phyloP scores from a whole-genome alignment of 2,797 vertebrate genomes.

The Otolemur crassicaudatus region DNA sequence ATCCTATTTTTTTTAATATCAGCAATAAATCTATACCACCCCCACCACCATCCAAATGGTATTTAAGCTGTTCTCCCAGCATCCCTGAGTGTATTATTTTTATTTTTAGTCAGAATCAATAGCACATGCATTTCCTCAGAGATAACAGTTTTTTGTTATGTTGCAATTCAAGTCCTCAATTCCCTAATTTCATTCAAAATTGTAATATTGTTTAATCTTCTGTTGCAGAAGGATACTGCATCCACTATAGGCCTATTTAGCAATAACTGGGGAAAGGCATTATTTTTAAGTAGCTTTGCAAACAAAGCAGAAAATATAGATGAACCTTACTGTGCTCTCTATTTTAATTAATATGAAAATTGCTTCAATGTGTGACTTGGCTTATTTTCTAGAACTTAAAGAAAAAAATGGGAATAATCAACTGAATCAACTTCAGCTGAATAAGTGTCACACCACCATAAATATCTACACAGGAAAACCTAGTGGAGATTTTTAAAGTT shows the following conservation, averaged over 20 bases:
- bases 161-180: constrained; percentile 41
- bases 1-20: constrained; percentile 19
- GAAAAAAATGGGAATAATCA: neutral
- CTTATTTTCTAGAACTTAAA: constrained; percentile 29
- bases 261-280: neutral
- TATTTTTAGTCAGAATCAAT: constrained; percentile 56
- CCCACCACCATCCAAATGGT: neutral
- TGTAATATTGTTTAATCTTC: constrained; percentile 48
- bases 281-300: constrained; percentile 51
- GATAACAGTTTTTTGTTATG: neutral
- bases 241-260: neutral
- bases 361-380: neutral
- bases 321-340: neutral
- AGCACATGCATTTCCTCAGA: constrained; percentile 45
- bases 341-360: constrained; percentile 47
- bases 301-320: constrained; percentile 52
- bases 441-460: neutral
- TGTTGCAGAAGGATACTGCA: neutral
- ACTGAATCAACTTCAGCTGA: constrained; percentile 7
- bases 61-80: neutral
- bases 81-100: neutral
- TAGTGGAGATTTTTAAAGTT: neutral
- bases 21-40: constrained; percentile 6
- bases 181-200: constrained; percentile 56
- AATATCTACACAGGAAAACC: constrained; percentile 1